These are phyloP conservation scores for Lydus trimaculatus DNA, from an alignment of 2,888 invertebrate species.

Conservation along the genomic window DNA sequence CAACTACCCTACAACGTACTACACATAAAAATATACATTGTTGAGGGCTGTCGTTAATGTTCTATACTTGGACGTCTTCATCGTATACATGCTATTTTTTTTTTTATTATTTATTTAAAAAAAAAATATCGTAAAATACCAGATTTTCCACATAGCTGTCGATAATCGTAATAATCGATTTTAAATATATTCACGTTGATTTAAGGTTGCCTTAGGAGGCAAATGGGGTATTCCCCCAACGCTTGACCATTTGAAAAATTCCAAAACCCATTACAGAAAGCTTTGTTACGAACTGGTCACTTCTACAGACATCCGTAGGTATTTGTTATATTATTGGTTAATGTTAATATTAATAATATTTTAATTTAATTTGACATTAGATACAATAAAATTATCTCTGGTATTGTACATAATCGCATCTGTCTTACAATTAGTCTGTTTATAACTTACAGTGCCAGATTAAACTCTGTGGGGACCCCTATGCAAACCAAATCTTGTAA, in stretches of 20 bases:
- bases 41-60: slow-evolving; percentile 24
- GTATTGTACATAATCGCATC: slow-evolving; percentile 12
- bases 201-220: too few relatives aligned
- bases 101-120: slow-evolving; percentile 29
- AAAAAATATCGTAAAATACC: background rate
- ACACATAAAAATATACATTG: slow-evolving; percentile 30
- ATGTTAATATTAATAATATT: background rate
- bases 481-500: too few relatives aligned
- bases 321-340: too few relatives aligned
- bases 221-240: too few relatives aligned
- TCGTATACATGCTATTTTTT: slow-evolving; percentile 18
- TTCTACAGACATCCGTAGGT: too few relatives aligned
- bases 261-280: too few relatives aligned
- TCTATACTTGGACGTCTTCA: slow-evolving; percentile 15
- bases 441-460: too few relatives aligned
- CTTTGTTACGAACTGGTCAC: too few relatives aligned
- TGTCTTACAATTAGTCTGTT: slow-evolving; percentile 23
- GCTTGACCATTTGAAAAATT: too few relatives aligned
- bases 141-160: slow-evolving; percentile 7
- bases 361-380: background rate
- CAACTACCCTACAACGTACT: slow-evolving; percentile 24
- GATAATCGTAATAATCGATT: slow-evolving; percentile 2
- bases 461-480: too few relatives aligned
- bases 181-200: background rate
- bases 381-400: background rate